Base-by-base conservation (phyloP, 2,797 vertebrate species). In the Rhynchonycteris naso region DNA sequence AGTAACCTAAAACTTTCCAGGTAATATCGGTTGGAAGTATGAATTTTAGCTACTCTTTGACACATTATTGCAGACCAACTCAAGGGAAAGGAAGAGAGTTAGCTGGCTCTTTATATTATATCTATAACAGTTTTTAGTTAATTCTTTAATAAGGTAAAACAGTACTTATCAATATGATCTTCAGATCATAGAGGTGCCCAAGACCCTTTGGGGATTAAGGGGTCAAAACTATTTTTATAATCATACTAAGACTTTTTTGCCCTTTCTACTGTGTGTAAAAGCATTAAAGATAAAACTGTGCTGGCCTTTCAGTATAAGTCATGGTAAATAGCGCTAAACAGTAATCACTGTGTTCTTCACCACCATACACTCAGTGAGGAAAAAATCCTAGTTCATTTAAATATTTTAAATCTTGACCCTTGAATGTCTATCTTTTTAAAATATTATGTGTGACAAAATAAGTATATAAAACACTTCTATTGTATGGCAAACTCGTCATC, bases 141-240 rank as follows among this genome's bases (percentile, higher is more conserved):
- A 63, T 94, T 84, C 33, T 8, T 76, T 59, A 76, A 38, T 52
- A 43, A 90, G n/a, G 22, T 76, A 76, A 69, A 89, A 33, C 65
- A 84, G 14, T 58, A 82, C n/a, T 82, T 85, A 16, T 93, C 58
- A 63, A 91, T 69, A 43, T 78, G 47, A 19, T 63, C 47, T 56
- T 69, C n/a, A n/a, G 30, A 65, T 26, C 50, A 52, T 71, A 4
- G 38, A 4, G 30, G 4, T 94, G 6, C 88, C 50, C 28, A 85
- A 47, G 65, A 78, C 24, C 43, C 22, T 91, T 71, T 85, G 18
- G 16, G 33, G 4, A 28, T 11, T 43, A 8, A n/a, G 26, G 65
- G 13, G 14, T 94, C 35, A 94, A 86, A 88, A 75, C 47, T 38
- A 2, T 93, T 24, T 78, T 95, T 33, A 72, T 89, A 56, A 58